Evolutionary conservation across 2,888 invertebrate genomes (phyloP).

Genomic region (Germaria angustata): DNA sequence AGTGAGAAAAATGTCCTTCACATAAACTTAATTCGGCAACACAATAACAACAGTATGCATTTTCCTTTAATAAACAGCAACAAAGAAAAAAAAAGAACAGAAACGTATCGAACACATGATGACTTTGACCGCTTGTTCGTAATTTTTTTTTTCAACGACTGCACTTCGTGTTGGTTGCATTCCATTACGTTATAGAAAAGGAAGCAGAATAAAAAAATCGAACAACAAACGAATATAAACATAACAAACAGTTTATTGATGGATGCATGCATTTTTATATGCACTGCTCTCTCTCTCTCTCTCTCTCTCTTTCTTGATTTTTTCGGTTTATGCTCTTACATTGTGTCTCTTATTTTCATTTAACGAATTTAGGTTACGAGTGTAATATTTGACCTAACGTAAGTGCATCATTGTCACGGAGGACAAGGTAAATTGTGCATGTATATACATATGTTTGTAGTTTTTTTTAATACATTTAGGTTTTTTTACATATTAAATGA

Average conservation of each 20-base stretch:
- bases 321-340: constrained; percentile 10
- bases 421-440: constrained; percentile 58
- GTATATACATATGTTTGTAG: not conserved
- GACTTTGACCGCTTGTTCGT: constrained; percentile 65
- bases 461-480: not conserved
- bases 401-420: constrained; percentile 65
- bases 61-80: not conserved
- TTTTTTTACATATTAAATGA: not conserved
- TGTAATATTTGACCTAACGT: constrained; percentile 67
- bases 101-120: constrained; percentile 52
- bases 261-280: constrained; percentile 52
- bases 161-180: constrained; percentile 53
- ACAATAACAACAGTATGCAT: constrained; percentile 21
- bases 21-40: constrained; percentile 24
- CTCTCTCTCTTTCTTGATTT: not conserved
- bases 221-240: constrained; percentile 30
- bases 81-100: not conserved
- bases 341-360: constrained; percentile 23
- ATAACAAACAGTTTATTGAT: constrained; percentile 60
- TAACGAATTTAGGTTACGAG: constrained; percentile 66
- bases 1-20: constrained; percentile 66
- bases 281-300: not conserved
- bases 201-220: constrained; percentile 13
- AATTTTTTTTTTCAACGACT: constrained; percentile 36
- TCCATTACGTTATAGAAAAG: constrained; percentile 36